Evolutionary conservation across 2,888 invertebrate genomes (phyloP), one percentile per base, ranked within the genome.

Genomic region (Therioaphis trifolii): DNA sequence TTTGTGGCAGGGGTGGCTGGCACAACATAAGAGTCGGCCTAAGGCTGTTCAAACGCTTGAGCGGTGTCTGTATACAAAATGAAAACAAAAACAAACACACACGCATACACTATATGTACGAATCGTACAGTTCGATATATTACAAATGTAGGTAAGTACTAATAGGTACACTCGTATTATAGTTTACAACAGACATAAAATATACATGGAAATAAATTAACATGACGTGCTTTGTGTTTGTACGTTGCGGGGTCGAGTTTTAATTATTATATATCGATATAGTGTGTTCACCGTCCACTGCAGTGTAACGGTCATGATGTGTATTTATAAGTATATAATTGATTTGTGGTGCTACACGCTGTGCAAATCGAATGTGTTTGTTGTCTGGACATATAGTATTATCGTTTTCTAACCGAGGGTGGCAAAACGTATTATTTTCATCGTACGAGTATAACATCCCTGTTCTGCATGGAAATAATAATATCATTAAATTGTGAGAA

Each of bases 221-320:
- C 18, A 5, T 4, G 46, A 46, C 15, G 4, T 15, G 49, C 14
- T 18, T 2, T n/a, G n/a, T n/a, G n/a, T n/a, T n/a, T n/a, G 49
- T 15, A 49, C 49, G 15, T 18, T 5, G 24, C n/a, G 72, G 52
- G 29, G 52, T n/a, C 29, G 72, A 52, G 52, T 72, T 52, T 72
- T 52, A 35, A 52, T 72, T 15, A 35, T 49, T 29, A n/a, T n/a
- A n/a, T n/a, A n/a, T n/a, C n/a, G n/a, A n/a, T 1, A 4, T 58
- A 58, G n/a, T 11, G 55, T 5, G 4, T n/a, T 27, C 49, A 4
- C 21, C 27, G 27, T 49, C n/a, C n/a, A n/a, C n/a, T n/a, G n/a
- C 49, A 2, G 18, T 49, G 49, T 3, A 49, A 24, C 46, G 7
- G 4, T 49, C 27, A 52, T 18, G 14, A 2, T n/a, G n/a, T n/a